Evolutionary conservation across 2,888 invertebrate genomes (phyloP), one percentile per base, ranked within the genome.

Genomic region (Drosophila formosana): DNA sequence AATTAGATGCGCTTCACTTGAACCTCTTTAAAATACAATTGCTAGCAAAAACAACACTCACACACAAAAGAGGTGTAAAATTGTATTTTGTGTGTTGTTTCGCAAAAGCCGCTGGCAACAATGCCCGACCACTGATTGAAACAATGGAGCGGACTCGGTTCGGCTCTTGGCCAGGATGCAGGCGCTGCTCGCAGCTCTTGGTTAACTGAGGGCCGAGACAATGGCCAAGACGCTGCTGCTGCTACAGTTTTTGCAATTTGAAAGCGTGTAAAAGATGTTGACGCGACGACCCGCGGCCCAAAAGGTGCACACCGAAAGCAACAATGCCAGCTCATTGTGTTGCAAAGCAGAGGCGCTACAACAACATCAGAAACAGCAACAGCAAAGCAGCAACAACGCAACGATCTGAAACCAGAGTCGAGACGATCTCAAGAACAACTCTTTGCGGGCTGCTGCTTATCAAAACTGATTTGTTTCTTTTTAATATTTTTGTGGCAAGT

Each of bases 11-110:
- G 89, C 89, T 79, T 87, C 89, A 89, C 89, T 89, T 87, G 84
- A 89, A 82, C 74, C 87, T 87, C 87, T 88, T 88, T 88, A 88
- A 88, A 84, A 88, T 80, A 90, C 89, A 87, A 89, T 89, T 82
- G 82, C 68, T 28, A 49, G 60, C 64, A 73, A 65, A 82, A 66
- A 82, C 73, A 75, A 56, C 56, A 58, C 71, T 58, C 66, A 13
- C 30, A 64, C 70, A 74, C 51, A 82, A 85, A 86, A 76, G 86
- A 86, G 89, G 85, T 86, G 85, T 89, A 88, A 89, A 88, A 89
- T 82, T 73, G 65, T 75, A 32, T 64, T 67, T 13, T 62, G 41
- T 64, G 51, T 66, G 75, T 67, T 67, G 39, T 85, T 80, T 88
- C 52, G 86, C 75, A 80, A 84, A 88, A 78, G 72, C 72, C 84